Conservation (phyloP, 1,140 invertebrate species). For the Trissolcus basalis region DNA sequence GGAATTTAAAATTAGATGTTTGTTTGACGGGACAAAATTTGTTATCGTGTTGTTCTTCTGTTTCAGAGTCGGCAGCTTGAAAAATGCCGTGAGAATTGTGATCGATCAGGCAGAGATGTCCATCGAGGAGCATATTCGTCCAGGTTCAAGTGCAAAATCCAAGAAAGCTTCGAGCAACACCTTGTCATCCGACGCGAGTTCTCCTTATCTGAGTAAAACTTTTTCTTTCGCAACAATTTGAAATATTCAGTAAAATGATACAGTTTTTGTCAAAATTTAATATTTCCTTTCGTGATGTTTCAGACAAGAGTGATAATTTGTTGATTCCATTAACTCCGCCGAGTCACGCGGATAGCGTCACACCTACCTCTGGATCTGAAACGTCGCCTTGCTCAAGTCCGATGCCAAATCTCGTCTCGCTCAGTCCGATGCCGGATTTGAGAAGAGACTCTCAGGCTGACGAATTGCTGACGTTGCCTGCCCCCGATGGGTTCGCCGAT, state of each 20-base stretch:
- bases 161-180: conserved; percentile 64
- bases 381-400: conserved; percentile 80
- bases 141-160: conserved; percentile 56
- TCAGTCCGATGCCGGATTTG: conserved; percentile 82
- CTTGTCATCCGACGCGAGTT: conserved; percentile 48
- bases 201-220: conserved; percentile 32
- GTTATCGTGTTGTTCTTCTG: conserved; percentile 8
- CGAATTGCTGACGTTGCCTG: conserved; percentile 79
- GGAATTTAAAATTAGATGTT: conserved; percentile 1
- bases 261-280: background rate
- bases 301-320: conserved; percentile 62
- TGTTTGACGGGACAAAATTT: background rate
- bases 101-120: conserved; percentile 87
- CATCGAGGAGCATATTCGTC: conserved; percentile 78
- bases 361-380: conserved; percentile 73
- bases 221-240: too few species aligned
- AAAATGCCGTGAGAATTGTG: conserved; percentile 88
- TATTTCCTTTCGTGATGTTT: conserved; percentile 9
- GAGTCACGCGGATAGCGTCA: conserved; percentile 63
- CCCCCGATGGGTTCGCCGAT: conserved; percentile 86
- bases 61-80: conserved; percentile 86
- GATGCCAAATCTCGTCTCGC: conserved; percentile 78
- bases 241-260: too few species aligned
- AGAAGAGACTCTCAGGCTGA: conserved; percentile 81
- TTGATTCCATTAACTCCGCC: conserved; percentile 61